Evolutionary conservation across 2,888 invertebrate genomes (phyloP), one percentile per base, ranked within the genome.

Genomic region (Yponomeuta malinellus): DNA sequence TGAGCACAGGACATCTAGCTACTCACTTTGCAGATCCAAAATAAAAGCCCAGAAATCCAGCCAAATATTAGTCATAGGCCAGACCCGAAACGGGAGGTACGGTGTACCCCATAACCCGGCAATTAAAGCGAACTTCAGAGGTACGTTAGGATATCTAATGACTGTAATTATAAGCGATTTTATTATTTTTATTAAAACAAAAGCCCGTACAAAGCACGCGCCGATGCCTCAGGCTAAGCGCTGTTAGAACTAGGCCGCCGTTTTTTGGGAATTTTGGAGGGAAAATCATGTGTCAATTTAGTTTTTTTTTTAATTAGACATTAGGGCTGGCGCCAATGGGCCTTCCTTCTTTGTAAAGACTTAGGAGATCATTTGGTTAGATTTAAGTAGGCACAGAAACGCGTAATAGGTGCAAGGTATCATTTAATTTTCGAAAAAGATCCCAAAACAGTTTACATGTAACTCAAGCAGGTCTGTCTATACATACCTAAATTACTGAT

Each of bases 141-240:
- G 80, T 89, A 89, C 52, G 89, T 88, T 89, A 88, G 85, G 85
- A 78, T 72, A 72, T 74, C 82, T 85, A 87, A 90, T 85, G 80
- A 79, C 87, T 80, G 83, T 89, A 87, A 90, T 90, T 90, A 90
- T 82, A 83, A 83, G 75, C 74, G 80, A 82, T 86, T 88, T 87
- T 85, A 80, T 82, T 43, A 68, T 67, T 37, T 37, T 52, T 29
- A 68, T 68, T 81, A 80, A 82, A 83, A 84, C 82, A 81, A 73
- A 73, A 75, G 74, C 76, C 74, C 77, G 73, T 72, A 75, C 81
- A 87, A 89, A 89, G 86, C 89, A 86, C 88, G 88, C 85, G 87
- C 88, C 86, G 85, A 77, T 78, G 82, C 83, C 81, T 65, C 74
- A 23, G 78, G 83, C 79, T 77, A 75, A 74, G 71, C 52, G 70